These are phyloP conservation scores for Phalacrocorax pelagicus DNA, from an alignment of 2,113 vertebrate species.

Conservation along the genomic window DNA sequence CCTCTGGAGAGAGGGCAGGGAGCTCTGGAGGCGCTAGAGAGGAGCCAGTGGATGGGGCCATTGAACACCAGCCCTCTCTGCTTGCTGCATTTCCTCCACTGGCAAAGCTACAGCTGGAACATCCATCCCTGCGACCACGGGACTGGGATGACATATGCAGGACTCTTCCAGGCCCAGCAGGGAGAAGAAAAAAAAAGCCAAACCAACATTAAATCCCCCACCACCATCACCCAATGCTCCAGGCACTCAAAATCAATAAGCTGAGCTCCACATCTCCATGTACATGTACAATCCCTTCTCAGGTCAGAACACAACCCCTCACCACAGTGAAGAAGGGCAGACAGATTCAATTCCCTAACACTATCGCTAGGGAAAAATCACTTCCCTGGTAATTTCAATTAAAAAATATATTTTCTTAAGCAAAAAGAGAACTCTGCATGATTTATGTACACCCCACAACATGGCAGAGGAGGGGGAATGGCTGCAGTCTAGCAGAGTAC, in stretches of 20 bases:
- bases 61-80: neutral
- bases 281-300: rapidly evolving
- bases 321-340: neutral
- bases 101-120: neutral
- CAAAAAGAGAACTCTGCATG: neutral
- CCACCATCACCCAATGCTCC: neutral
- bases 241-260: neutral
- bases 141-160: neutral
- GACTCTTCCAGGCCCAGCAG: neutral
- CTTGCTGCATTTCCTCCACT: neutral
- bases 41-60: neutral
- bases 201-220: neutral
- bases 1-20: neutral
- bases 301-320: neutral
- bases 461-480: neutral
- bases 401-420: neutral
- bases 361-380: neutral
- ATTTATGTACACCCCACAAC: rapidly evolving
- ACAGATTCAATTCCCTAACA: neutral
- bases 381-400: neutral
- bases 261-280: neutral
- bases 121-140: rapidly evolving
- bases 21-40: neutral
- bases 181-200: too few species aligned
- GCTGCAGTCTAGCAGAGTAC: neutral